phyloP scores from a whole-genome alignment of 92 coral and sea anemone species.

The Palythoa caribaeorum region DNA sequence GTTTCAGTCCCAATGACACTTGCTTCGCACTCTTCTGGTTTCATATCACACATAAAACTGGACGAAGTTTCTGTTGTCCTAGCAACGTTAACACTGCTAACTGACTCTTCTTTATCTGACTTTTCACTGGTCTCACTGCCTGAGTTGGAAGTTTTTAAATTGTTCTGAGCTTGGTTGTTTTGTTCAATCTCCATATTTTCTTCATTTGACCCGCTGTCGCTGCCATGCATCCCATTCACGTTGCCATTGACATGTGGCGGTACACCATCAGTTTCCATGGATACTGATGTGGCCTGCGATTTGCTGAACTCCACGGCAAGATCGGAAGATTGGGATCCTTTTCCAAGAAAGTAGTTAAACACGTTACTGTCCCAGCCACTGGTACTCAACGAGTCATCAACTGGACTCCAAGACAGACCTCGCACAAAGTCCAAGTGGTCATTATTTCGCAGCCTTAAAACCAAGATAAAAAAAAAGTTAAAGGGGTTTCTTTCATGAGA shows the following conservation, averaged over 20 bases:
- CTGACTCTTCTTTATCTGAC: conserved; percentile 4
- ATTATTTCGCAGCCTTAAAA: conserved; percentile 84
- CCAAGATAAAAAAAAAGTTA: neutral
- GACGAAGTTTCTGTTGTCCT: neutral
- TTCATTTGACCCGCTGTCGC: conserved; percentile 54
- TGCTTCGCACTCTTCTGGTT: neutral
- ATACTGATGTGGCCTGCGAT: conserved; percentile 84
- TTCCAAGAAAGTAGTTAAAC: conserved; percentile 71
- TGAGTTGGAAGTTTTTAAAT: conserved; percentile 1
- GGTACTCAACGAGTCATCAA: conserved; percentile 89
- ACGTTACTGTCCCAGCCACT: conserved; percentile 97
- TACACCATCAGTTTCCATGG: conserved; percentile 74
- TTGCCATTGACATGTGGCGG: conserved; percentile 74
- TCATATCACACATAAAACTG: neutral
- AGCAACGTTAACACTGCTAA: neutral
- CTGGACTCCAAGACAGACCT: conserved; percentile 97
- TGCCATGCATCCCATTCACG: conserved; percentile 24
- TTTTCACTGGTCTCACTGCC: neutral
- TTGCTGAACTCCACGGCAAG: conserved; percentile 87
- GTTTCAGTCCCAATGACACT: neutral
- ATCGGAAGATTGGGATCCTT: conserved; percentile 72
- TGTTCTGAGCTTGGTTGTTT: conserved; percentile 1
- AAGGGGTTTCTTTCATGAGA: neutral
- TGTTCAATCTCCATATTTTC: conserved; percentile 83
- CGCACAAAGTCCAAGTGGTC: conserved; percentile 93